Conservation (phyloP, 2,797 vertebrate genomes). For the Arrhamphus sclerolepis region DNA sequence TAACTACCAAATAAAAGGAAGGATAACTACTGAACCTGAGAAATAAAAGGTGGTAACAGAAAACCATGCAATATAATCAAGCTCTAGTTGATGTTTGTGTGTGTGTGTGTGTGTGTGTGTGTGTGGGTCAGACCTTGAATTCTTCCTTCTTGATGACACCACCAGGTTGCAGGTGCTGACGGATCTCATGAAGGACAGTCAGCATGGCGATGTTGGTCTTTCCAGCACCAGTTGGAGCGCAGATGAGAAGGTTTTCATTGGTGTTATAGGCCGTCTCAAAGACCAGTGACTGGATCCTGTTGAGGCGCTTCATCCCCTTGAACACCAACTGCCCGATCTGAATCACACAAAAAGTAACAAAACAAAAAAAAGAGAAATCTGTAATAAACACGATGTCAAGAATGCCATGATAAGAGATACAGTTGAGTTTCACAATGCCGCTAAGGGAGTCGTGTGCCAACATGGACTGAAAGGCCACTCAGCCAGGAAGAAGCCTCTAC, state of each 20-base stretch:
- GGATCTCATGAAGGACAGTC: constrained; percentile 93
- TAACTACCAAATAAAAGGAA: too few relatives aligned
- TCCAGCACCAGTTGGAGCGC: constrained; percentile 96
- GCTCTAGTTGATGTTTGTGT: neutral
- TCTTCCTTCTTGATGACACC: constrained; percentile 95
- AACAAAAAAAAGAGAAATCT: neutral
- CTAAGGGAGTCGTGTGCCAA: too few relatives aligned
- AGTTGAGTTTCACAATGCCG: too few relatives aligned
- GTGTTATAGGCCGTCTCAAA: constrained; percentile 98
- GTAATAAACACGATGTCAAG: too few relatives aligned
- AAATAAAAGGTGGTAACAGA: too few relatives aligned
- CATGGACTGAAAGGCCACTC: too few relatives aligned
- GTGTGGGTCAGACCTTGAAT: constrained; percentile 87
- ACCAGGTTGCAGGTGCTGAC: constrained; percentile 92
- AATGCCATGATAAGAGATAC: too few relatives aligned
- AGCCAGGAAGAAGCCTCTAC: too few relatives aligned
- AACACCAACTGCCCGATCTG: constrained; percentile 96
- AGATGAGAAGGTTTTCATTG: constrained; percentile 97
- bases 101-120: constrained; percentile 2
- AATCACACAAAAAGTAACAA: neutral
- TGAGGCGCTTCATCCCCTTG: constrained; percentile 92
- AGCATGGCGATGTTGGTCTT: constrained; percentile 99
- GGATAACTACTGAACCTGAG: too few relatives aligned
- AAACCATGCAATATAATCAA: too few relatives aligned
- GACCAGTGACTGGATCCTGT: constrained; percentile 96